Conservation (phyloP, 2,888 invertebrate genomes). For the Sarcophaga rosellei region DNA sequence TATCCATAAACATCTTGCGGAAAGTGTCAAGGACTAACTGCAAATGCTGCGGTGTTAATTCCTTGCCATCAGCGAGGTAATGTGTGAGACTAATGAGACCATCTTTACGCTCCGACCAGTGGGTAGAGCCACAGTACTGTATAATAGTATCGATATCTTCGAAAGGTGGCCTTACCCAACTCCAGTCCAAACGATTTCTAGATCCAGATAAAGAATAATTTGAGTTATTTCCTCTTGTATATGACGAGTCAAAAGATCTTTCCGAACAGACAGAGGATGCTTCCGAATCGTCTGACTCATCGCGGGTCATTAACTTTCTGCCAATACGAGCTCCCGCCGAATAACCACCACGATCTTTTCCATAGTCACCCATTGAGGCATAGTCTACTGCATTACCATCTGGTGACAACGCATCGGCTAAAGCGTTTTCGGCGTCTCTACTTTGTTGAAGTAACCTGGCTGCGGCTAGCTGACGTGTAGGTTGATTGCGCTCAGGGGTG, state of each 20-base stretch:
- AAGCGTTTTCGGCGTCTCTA: constrained; percentile 91
- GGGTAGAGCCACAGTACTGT: constrained; percentile 91
- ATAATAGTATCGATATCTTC: constrained; percentile 94
- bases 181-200: constrained; percentile 87
- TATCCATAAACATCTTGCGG: constrained; percentile 98
- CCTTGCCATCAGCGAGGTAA: constrained; percentile 84
- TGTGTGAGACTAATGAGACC: constrained; percentile 91
- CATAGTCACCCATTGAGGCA: constrained; percentile 71
- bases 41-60: constrained; percentile 84
- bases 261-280: constrained; percentile 98
- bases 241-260: constrained; percentile 90
- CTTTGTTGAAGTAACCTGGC: constrained; percentile 93
- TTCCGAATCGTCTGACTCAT: constrained; percentile 94
- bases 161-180: constrained; percentile 83
- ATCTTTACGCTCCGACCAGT: constrained; percentile 97
- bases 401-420: constrained; percentile 86
- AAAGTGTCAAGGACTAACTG: constrained; percentile 95
- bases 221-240: constrained; percentile 89
- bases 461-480: constrained; percentile 86
- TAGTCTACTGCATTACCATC: constrained; percentile 68
- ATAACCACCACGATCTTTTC: constrained; percentile 69
- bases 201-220: constrained; percentile 93
- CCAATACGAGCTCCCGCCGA: constrained; percentile 83
- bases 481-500: constrained; percentile 82
- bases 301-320: constrained; percentile 84